Percentiles rank a stretch among this genome's conserved stretches.
Evolutionary conservation across 2,113 vertebrate species (phyloP).

Genomic region (Xenus cinereus): DNA sequence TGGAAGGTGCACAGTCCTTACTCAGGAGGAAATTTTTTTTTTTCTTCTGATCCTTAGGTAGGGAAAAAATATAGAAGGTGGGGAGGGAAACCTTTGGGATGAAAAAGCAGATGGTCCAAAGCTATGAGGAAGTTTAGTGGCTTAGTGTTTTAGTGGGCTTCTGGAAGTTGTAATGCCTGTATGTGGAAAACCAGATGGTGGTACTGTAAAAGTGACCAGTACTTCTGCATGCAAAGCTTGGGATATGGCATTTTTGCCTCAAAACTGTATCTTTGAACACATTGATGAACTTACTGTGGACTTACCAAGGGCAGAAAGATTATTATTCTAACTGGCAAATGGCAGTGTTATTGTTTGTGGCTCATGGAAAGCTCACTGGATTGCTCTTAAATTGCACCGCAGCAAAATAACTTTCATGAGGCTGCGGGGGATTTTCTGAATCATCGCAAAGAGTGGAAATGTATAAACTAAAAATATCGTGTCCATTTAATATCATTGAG

Average conservation of each 20-base stretch:
- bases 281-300: slow-evolving; percentile 32
- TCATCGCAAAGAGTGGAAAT: slow-evolving; percentile 43
- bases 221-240: slow-evolving; percentile 2
- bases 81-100: background rate
- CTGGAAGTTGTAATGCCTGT: slow-evolving; percentile 34
- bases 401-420: slow-evolving; percentile 15
- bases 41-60: background rate
- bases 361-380: slow-evolving; percentile 7
- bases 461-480: background rate
- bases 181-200: slow-evolving; percentile 59
- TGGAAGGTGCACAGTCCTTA: background rate
- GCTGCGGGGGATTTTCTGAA: slow-evolving; percentile 46
- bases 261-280: slow-evolving; percentile 21
- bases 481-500: background rate
- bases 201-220: slow-evolving; percentile 30
- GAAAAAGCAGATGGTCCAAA: slow-evolving; percentile 36
- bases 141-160: slow-evolving; percentile 52
- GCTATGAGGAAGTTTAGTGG: slow-evolving; percentile 8
- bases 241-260: slow-evolving; percentile 39
- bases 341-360: background rate
- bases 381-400: slow-evolving; percentile 38
- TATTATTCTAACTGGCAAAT: slow-evolving; percentile 42
- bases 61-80: background rate
- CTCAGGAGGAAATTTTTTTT: background rate
- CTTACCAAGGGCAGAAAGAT: slow-evolving; percentile 50